Percentiles rank a stretch among this genome's conserved stretches.
These are phyloP conservation scores for Pinna nobilis DNA, from an alignment of 1,140 invertebrate genomes.

Conservation along the genomic window DNA sequence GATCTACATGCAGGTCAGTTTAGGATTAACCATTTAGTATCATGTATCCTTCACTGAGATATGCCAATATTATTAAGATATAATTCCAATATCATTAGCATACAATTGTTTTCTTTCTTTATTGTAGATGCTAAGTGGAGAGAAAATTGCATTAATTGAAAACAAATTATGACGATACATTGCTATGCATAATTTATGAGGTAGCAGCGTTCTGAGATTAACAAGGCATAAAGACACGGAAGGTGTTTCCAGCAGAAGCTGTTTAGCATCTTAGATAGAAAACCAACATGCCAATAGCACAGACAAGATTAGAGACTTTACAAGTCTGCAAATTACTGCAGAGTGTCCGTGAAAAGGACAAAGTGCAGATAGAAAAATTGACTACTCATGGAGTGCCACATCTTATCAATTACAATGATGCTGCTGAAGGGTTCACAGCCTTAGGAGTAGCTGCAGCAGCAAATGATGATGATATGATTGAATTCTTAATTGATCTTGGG, in stretches of 20 bases:
- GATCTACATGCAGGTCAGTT: too few relatives aligned
- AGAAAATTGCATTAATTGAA: background rate
- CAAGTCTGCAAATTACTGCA: slow-evolving; percentile 75
- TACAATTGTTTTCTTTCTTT: too few relatives aligned
- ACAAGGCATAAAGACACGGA: too few relatives aligned
- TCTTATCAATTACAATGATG: slow-evolving; percentile 75
- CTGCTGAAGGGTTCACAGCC: slow-evolving; percentile 70
- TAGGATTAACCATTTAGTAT: too few relatives aligned
- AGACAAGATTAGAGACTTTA: slow-evolving; percentile 68
- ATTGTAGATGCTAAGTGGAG: background rate
- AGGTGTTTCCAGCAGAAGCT: too few relatives aligned
- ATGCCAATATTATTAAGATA: too few relatives aligned
- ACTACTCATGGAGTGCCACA: slow-evolving; percentile 70
- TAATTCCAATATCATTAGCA: too few relatives aligned
- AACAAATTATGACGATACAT: slow-evolving; percentile 3
- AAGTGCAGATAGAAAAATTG: slow-evolving; percentile 70
- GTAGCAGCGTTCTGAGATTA: too few relatives aligned
- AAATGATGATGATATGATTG: slow-evolving; percentile 73
- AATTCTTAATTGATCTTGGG: slow-evolving; percentile 70
- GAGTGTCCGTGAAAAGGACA: slow-evolving; percentile 71
- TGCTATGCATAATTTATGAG: background rate
- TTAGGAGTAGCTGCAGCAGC: slow-evolving; percentile 67
- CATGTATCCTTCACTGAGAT: too few relatives aligned
- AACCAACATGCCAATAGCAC: slow-evolving; percentile 68
- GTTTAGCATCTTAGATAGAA: too few relatives aligned